These are phyloP conservation scores for Ia io DNA, from an alignment of 2,113 vertebrate genomes.

Conservation along the genomic window DNA sequence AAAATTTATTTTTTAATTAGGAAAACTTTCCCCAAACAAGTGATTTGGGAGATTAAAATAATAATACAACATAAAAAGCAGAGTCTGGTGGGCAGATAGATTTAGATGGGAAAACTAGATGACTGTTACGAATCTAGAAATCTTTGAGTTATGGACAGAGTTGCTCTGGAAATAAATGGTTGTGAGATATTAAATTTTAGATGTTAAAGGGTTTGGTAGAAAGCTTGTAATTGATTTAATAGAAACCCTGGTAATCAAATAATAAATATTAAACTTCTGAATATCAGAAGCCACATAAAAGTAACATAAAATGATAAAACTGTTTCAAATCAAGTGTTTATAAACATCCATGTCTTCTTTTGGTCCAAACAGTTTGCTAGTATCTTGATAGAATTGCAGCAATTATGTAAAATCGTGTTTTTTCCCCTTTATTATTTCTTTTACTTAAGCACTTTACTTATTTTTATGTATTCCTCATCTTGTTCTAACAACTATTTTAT, in stretches of 20 bases:
- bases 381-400: neutral
- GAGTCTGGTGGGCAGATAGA: neutral
- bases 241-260: neutral
- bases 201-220: neutral
- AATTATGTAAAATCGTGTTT: neutral
- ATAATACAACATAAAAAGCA: neutral
- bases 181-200: slow-evolving; percentile 1
- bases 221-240: neutral
- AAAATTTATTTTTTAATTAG: neutral
- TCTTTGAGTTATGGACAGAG: neutral
- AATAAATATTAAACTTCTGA: neutral
- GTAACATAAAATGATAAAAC: neutral
- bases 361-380: neutral
- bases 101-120: neutral
- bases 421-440: neutral
- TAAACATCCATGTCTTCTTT: neutral
- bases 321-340: neutral
- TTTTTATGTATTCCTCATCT: neutral
- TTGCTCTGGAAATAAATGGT: neutral
- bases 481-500: neutral
- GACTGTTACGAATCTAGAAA: neutral
- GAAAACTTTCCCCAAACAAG: neutral
- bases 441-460: neutral
- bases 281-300: neutral
- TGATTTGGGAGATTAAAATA: neutral